Base-by-base conservation (phyloP, 2,888 invertebrate genomes). In the Gerris lacustris region DNA sequence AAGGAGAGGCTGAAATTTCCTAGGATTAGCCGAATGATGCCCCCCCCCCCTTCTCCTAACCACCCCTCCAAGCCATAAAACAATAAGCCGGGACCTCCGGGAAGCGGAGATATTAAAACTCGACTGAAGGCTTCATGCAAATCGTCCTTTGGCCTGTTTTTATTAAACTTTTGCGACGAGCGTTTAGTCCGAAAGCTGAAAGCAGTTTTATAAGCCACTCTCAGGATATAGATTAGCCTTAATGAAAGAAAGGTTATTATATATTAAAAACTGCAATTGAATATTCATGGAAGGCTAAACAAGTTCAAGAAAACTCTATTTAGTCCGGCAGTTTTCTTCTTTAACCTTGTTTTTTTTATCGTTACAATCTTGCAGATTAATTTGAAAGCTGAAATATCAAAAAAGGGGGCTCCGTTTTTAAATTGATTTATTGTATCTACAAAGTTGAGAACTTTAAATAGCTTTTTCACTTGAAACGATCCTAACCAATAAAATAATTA, bases 171-270 rank as follows among this genome's bases (percentile, higher is more conserved):
- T 55, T 11, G 55, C 55, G 15, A 15, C 9, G 55, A 55, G 55
- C 55, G 55, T 55, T 55, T 55, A 55, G 55, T 55, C 55, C 55
- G 4, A 15, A 55, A 55, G 15, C 55, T 55, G 15, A 55, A 55
- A 55, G 55, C 15, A 55, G 55, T 55, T 55, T 55, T 55, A 55
- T 55, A 55, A 55, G 55, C 55, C 55, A 55, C 55, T 55, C 55
- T 31, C 55, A 11, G 9, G 55, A 55, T 55, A 55, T 55, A 55
- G 55, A 55, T 55, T 55, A 55, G 55, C 55, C 55, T 55, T 55
- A 55, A 55, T 55, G 55, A 55, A 55, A 55, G 55, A 55, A 55
- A 55, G 55, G 55, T 55, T 55, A 55, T 55, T 55, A 55, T 55
- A 55, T 55, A 55, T 55, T 55, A 55, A 55, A 55, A 55, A 55